These are phyloP conservation scores for Muscicapa comitata DNA, from an alignment of 2,797 vertebrate genomes.

Conservation along the genomic window DNA sequence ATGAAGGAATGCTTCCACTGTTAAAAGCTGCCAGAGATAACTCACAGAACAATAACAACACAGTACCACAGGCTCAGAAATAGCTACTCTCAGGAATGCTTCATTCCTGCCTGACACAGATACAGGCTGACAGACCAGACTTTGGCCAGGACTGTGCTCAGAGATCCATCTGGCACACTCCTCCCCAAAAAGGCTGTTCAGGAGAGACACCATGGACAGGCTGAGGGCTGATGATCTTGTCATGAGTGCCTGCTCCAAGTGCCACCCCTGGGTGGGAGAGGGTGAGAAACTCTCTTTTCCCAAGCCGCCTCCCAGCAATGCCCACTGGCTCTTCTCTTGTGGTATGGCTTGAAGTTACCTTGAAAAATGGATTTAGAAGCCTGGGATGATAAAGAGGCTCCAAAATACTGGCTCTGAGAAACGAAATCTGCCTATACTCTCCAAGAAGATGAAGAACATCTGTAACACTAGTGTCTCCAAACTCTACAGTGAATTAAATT, in stretches of 20 bases:
- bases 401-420: not conserved
- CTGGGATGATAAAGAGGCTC: not conserved
- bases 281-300: not conserved
- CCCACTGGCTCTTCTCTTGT: not conserved
- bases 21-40: conserved; percentile 8
- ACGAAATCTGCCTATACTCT: conserved; percentile 6
- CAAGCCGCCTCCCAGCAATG: not conserved
- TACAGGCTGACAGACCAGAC: not conserved
- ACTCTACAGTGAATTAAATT: not conserved
- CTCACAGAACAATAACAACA: not conserved
- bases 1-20: not conserved
- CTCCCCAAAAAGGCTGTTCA: not conserved
- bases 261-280: too few species aligned
- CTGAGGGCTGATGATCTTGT: not conserved
- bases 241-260: not conserved
- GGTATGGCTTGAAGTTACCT: not conserved
- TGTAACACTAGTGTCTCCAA: not conserved
- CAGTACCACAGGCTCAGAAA: not conserved
- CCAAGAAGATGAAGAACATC: conserved; percentile 1
- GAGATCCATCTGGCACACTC: not conserved
- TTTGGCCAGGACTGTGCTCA: not conserved
- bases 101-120: not conserved
- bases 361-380: not conserved
- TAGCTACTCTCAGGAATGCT: not conserved
- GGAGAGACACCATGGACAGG: fast-evolving